Evolutionary conservation across 2,888 invertebrate genomes (phyloP).

Genomic region (Desoria tigrina): DNA sequence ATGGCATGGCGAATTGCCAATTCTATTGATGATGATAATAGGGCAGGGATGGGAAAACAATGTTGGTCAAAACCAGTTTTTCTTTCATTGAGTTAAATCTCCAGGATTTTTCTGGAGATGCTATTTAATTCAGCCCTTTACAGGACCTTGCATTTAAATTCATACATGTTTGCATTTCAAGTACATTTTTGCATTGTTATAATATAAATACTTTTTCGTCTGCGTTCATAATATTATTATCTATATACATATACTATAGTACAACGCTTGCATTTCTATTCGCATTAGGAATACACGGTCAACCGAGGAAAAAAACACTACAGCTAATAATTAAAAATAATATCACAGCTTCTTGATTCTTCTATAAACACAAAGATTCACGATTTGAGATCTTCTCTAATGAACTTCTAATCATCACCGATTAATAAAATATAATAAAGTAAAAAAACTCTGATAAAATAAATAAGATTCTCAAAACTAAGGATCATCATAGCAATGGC

Average conservation of each 20-base stretch:
- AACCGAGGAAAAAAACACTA: background rate
- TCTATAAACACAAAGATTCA: background rate
- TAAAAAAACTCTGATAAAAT: slow-evolving; percentile 12
- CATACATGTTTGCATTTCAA: slow-evolving; percentile 1
- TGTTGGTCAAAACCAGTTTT: slow-evolving; percentile 8
- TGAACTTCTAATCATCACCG: background rate
- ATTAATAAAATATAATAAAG: background rate
- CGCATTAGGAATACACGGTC: slow-evolving; percentile 12
- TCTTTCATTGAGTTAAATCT: slow-evolving; percentile 12
- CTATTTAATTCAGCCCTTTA: slow-evolving; percentile 2
- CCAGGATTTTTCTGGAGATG: slow-evolving; percentile 5
- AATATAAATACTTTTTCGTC: background rate
- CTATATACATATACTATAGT: no score
- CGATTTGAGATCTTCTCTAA: slow-evolving; percentile 5
- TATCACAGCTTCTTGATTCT: slow-evolving; percentile 15
- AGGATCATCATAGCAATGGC: slow-evolving; percentile 14
- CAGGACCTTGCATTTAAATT: background rate
- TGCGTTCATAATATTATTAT: no score
- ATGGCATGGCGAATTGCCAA: no score
- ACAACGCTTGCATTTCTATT: background rate
- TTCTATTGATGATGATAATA: no score
- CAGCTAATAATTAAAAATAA: slow-evolving; percentile 3
- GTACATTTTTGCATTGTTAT: background rate
- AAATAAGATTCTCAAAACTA: background rate
- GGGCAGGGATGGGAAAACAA: no score